phyloP scores from a whole-genome alignment of 2,113 vertebrate species.

The Probosciger aterrimus region DNA sequence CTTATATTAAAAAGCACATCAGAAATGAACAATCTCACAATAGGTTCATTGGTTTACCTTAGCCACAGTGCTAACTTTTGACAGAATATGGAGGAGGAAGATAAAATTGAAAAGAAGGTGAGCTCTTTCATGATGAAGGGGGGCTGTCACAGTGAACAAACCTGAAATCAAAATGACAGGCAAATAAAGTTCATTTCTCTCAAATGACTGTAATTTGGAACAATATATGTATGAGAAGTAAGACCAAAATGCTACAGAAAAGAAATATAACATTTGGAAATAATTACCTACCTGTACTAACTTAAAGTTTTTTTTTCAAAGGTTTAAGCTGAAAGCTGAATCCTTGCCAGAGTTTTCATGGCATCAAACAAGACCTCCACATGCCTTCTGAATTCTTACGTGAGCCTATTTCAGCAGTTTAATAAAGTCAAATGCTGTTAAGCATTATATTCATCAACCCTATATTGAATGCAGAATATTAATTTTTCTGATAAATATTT shows the following conservation, averaged over 20 bases:
- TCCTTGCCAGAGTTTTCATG: not conserved
- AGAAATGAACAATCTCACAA: not conserved
- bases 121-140: not conserved
- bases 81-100: slow-evolving; percentile 33
- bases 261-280: not conserved
- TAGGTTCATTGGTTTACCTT: not conserved
- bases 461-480: not conserved
- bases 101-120: not conserved
- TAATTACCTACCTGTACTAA: not conserved
- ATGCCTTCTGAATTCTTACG: not conserved
- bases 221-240: not conserved
- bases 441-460: not conserved
- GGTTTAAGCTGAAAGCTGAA: not conserved
- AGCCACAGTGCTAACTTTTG: not conserved
- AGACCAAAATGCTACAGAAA: not conserved
- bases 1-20: slow-evolving; percentile 29
- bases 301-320: not conserved
- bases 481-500: not conserved
- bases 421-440: not conserved
- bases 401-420: not conserved
- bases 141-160: not conserved
- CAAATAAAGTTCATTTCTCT: not conserved
- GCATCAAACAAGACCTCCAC: not conserved
- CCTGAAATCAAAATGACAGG: not conserved
- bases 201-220: not conserved